phyloP scores from a whole-genome alignment of 2,797 vertebrate species.

The Pachyuromys duprasi region DNA sequence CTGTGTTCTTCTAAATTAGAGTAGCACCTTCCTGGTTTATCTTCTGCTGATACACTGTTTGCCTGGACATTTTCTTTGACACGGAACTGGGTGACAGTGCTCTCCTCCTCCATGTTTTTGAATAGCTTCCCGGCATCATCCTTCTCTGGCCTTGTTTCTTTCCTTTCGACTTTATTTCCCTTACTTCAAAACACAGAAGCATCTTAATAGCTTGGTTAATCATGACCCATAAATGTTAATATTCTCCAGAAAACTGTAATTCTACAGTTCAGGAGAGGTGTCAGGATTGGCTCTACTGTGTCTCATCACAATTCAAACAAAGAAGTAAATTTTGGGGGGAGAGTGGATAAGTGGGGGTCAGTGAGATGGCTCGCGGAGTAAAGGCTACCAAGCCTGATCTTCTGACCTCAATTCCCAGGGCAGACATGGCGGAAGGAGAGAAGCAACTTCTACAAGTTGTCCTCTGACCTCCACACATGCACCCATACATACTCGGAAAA shows the following conservation, averaged over 20 bases:
- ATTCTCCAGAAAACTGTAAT: not conserved
- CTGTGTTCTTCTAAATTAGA: not conserved
- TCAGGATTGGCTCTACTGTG: not conserved
- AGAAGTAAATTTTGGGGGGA: not conserved
- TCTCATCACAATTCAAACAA: conserved; percentile 27
- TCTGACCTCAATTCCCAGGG: not conserved
- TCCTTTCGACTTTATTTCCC: not conserved
- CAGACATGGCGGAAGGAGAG: not conserved
- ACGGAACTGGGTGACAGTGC: not conserved
- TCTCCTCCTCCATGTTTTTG: not conserved
- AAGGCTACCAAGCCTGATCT: no score
- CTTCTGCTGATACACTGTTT: not conserved
- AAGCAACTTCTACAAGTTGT: not conserved
- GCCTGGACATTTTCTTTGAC: not conserved
- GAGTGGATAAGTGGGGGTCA: not conserved
- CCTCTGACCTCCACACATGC: not conserved
- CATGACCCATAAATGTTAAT: not conserved
- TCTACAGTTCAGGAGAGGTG: not conserved
- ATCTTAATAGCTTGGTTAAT: not conserved
- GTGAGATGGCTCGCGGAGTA: not conserved
- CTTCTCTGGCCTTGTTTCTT: not conserved
- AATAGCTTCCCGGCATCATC: not conserved
- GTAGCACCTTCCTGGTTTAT: not conserved
- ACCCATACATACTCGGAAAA: not conserved
- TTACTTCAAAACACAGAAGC: not conserved